Percentiles rank a stretch among this genome's conserved stretches.
phyloP scores from a whole-genome alignment of 2,888 invertebrate species.

The Alloscopus bannaensis region DNA sequence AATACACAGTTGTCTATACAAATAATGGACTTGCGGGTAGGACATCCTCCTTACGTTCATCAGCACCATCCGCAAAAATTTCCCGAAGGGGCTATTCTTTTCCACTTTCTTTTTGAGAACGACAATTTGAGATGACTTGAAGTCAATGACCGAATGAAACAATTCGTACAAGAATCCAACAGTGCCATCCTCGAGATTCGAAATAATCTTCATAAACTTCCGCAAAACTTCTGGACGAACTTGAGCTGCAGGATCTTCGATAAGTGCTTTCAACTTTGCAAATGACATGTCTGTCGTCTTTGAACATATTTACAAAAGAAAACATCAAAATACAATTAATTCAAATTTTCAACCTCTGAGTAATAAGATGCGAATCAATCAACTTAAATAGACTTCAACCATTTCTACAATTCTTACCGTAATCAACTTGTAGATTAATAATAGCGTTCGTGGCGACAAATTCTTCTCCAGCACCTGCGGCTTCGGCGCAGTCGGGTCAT shows the following conservation, averaged over 20 bases:
- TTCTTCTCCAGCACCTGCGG: constrained; percentile 32
- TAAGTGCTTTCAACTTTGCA: constrained; percentile 45
- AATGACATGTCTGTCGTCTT: constrained; percentile 66
- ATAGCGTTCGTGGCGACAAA: constrained; percentile 37
- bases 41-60: constrained; percentile 68
- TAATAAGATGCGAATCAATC: too few species aligned
- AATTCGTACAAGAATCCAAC: constrained; percentile 71
- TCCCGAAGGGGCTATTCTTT: constrained; percentile 69
- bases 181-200: constrained; percentile 67
- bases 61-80: constrained; percentile 67
- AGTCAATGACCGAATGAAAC: constrained; percentile 66
- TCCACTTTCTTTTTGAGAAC: constrained; percentile 67
- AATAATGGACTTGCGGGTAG: constrained; percentile 67
- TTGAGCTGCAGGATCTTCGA: constrained; percentile 58
- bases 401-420: constrained; percentile 33
- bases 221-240: constrained; percentile 66
- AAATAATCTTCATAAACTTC: constrained; percentile 66
- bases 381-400: not conserved
- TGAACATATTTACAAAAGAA: too few species aligned
- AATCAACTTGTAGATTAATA: constrained; percentile 56
- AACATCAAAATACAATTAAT: constrained; percentile 6
- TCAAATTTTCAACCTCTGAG: not conserved
- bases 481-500: constrained; percentile 8
- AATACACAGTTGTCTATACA: constrained; percentile 65
- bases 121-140: constrained; percentile 62